phyloP scores from a whole-genome alignment of 2,888 invertebrate species.

The Smittia sp. region DNA sequence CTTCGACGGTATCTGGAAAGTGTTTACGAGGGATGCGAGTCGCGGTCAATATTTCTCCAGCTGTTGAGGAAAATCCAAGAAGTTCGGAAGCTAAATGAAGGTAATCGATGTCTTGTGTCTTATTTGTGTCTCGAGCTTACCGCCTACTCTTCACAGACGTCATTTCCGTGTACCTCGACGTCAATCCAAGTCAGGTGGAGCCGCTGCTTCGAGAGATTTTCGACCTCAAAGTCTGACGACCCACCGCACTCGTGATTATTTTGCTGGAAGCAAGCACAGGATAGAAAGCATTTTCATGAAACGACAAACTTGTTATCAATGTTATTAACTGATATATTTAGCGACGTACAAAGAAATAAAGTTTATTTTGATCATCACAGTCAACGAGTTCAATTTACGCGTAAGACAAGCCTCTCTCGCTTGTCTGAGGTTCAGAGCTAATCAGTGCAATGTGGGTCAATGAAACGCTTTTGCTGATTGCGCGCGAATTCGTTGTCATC shows the following conservation, averaged over 20 bases:
- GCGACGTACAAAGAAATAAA: constrained; percentile 1
- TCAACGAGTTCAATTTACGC: no score
- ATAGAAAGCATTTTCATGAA: neutral
- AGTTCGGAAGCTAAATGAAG: constrained; percentile 79
- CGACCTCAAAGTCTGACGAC: constrained; percentile 68
- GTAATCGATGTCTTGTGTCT: constrained; percentile 4
- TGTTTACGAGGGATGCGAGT: constrained; percentile 77
- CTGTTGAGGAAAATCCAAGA: constrained; percentile 90
- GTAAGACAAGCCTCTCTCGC: no score
- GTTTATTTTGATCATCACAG: neutral
- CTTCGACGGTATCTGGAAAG: constrained; percentile 80
- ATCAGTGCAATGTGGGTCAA: no score
- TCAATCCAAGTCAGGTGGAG: constrained; percentile 87
- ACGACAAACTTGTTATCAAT: neutral
- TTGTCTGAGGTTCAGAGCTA: no score
- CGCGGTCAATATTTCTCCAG: constrained; percentile 80
- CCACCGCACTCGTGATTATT: no score
- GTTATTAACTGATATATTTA: neutral
- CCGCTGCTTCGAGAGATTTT: constrained; percentile 93
- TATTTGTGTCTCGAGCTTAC: neutral
- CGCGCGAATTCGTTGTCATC: no score
- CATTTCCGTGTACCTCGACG: constrained; percentile 87
- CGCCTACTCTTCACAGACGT: constrained; percentile 58
- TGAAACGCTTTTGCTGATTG: no score
- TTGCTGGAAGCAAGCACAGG: no score